These are phyloP conservation scores for Toxostoma redivivum DNA, from an alignment of 2,113 vertebrate species.

Conservation along the genomic window DNA sequence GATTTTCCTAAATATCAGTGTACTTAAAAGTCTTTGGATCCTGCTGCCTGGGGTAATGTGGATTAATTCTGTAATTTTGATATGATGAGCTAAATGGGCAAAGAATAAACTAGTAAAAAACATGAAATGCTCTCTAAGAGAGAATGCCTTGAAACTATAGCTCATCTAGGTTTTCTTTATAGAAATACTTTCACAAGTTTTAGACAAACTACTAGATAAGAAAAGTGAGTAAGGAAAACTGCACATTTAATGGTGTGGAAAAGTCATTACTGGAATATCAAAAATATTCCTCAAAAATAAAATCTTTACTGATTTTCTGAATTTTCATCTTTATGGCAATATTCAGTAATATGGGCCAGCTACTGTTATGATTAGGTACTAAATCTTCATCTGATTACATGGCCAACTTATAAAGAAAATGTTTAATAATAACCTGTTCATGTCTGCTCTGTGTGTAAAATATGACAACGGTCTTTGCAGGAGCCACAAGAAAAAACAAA, in stretches of 20 bases:
- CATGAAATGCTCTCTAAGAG: neutral
- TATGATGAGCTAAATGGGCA: neutral
- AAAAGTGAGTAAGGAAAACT: neutral
- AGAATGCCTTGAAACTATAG: neutral
- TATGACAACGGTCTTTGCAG: neutral
- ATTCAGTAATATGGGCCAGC: neutral
- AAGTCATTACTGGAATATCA: neutral
- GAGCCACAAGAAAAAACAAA: neutral
- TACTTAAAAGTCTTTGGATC: neutral
- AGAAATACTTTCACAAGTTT: neutral
- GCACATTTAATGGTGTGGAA: neutral
- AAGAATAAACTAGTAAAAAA: neutral
- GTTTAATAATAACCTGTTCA: neutral
- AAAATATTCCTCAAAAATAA: neutral
- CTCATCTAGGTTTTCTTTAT: neutral
- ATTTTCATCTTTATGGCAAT: neutral
- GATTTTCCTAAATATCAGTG: neutral
- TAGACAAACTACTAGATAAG: neutral
- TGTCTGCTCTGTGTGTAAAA: neutral
- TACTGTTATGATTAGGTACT: neutral
- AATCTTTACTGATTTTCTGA: neutral
- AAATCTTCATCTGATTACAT: neutral
- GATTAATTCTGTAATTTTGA: neutral
- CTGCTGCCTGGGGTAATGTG: neutral
- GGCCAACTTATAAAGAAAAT: neutral